Base-by-base conservation (phyloP, 2,797 vertebrate species). In the Heterohyrax brucei region DNA sequence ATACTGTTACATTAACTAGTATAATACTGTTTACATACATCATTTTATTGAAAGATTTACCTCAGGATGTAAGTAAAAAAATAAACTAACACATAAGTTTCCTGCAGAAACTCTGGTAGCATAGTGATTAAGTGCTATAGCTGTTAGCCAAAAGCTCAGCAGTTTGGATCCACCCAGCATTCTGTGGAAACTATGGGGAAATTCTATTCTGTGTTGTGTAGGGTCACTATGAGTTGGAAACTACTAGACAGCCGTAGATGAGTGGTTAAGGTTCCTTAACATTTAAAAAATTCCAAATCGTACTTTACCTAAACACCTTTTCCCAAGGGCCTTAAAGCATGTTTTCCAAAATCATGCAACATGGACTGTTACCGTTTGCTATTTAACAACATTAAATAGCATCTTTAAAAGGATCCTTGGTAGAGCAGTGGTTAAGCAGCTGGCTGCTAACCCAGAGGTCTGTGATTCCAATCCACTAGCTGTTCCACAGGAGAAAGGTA, bases 281-380 rank as follows among this genome's bases (percentile, higher is more conserved):
- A 68, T 28, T 93, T 93, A 76, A 30, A 33, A 70, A 87, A 86
- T 56, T 85, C 13, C 28, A 33, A 86, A 79, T 66, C 18, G 18
- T n/a, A 76, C 39, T 59, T 64, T 28, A 72, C 1, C 2, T 72
- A 84, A 88, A 73, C 76, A 16, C 2, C 4, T 89, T 78, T 93
- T 84, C 7, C 26, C 19, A 46, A 87, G 70, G 39, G 81, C 22
- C 13, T 2, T 50, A 59, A 61, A 59, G 1, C 2, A 39, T 53
- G 80, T 88, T 88, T 22, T 33, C 19, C 2, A 39, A 87, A 7
- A 2, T n/a, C 2, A 64, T 78, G 89, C 89, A 76, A 75, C 80
- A 7, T 76, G 10, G 87, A 48, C 28, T n/a, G 1, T 88, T 72
- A 28, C 21, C 46, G 44, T 59, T 75, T 70, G n/a, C 14, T 84